phyloP scores from a whole-genome alignment of 35 echinoderm and acorn worm species.

The Heliocidaris tuberculata region DNA sequence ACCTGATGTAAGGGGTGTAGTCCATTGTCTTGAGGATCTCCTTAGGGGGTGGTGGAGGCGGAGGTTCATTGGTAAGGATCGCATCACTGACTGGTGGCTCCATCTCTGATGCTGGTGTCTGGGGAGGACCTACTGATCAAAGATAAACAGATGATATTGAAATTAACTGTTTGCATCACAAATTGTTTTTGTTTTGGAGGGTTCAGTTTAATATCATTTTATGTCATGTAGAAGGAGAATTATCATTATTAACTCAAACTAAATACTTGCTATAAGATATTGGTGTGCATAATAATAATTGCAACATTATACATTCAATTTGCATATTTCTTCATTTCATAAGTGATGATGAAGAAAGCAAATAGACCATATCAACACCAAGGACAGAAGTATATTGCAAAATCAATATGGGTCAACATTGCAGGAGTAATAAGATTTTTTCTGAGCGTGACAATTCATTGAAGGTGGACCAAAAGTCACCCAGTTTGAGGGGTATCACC shows the following conservation, averaged over 20 bases:
- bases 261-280: not conserved
- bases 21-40: constrained; percentile 86
- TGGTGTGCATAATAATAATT: no score
- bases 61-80: constrained; percentile 89
- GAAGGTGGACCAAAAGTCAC: no score
- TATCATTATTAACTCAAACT: not conserved
- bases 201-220: not conserved
- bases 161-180: not conserved
- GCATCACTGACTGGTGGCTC: constrained; percentile 71
- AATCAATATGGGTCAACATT: no score
- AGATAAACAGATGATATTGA: constrained; percentile 37
- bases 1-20: constrained; percentile 77
- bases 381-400: no score
- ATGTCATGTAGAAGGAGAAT: not conserved
- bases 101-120: constrained; percentile 75
- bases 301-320: no score
- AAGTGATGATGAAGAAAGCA: no score
- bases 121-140: constrained; percentile 39
- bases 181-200: not conserved
- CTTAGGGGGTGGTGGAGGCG: constrained; percentile 88
- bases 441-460: no score
- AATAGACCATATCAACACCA: no score
- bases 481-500: no score
- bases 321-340: no score
- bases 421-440: no score